Evolutionary conservation across 2,113 vertebrate genomes (phyloP), one percentile per base, ranked within the genome.

Genomic region (Aspidoscelis tigris): DNA sequence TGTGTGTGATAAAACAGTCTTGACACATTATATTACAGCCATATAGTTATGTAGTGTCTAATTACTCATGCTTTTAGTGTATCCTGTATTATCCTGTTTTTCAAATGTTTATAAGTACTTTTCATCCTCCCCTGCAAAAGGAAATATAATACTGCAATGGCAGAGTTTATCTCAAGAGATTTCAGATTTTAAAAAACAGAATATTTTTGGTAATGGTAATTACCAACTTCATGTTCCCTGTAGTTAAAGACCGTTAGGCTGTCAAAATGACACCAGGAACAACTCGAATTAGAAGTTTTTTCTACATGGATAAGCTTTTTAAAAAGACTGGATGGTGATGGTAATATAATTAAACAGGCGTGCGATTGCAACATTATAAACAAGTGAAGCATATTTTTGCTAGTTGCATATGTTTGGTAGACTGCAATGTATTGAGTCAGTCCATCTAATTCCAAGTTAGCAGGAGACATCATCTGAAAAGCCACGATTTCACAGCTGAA

Each of bases 371-470:
- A 16, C 26, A 71, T 71, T 24, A 43, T 7, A 64, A 72, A 72
- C 85, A 89, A 69, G 82, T 65, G 58, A 86, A 65, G 64, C 76
- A 69, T 22, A 66, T 74, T 50, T 83, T 61, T 86, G 39, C 9
- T 66, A 90, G 87, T 74, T n/a, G 65, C 16, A 50, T 20, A 47
- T 78, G 89, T 92, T 87, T 89, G 88, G 84, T 82, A 86, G 83
- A 82, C 84, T 83, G 4, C 76, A 89, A 87, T 88, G 89, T 76
- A 76, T 93, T 82, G 93, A 93, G 91, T 91, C 0, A 41, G 21
- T 85, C 66, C 89, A 91, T 79, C 84, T 89, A 93, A 88, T 61
- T 90, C 84, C 33, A 87, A 88, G 90, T 85, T 88, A 78, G 84
- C 24, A 87, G 80, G 81, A 90, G 64, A 79, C 84, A 87, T 89